These are phyloP conservation scores for Amblyornis subalaris DNA, from an alignment of 2,113 vertebrate genomes.

Conservation along the genomic window DNA sequence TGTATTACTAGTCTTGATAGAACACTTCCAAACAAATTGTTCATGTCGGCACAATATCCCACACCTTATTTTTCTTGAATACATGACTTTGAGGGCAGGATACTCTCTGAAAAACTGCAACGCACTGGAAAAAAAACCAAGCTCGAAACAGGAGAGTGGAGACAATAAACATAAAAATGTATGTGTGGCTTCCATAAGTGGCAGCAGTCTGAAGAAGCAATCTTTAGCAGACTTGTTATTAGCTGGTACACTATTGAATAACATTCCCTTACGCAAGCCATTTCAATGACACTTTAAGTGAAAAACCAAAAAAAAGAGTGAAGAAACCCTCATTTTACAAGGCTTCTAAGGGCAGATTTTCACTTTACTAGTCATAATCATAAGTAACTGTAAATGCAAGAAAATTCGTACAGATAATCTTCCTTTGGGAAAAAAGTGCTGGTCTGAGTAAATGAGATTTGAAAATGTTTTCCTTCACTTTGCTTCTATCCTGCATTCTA, in stretches of 20 bases:
- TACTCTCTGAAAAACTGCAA: not conserved
- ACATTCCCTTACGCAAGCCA: not conserved
- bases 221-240: not conserved
- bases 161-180: not conserved
- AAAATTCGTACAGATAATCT: conserved; percentile 14
- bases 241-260: not conserved
- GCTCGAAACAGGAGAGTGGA: not conserved
- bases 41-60: not conserved
- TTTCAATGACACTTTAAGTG: conserved; percentile 10
- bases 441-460: not conserved
- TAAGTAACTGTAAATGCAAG: not conserved
- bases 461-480: conserved; percentile 16
- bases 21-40: not conserved
- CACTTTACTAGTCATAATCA: not conserved
- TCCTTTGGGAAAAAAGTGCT: not conserved
- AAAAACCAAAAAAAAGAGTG: not conserved
- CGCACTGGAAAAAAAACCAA: not conserved
- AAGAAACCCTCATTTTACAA: not conserved
- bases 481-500: not conserved
- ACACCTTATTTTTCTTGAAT: not conserved
- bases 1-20: not conserved
- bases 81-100: not conserved
- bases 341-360: not conserved
- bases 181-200: not conserved
- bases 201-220: not conserved